Evolutionary conservation across 1,140 invertebrate genomes (phyloP), one percentile per base, ranked within the genome.

Genomic region (Hypothenemus hampei): DNA sequence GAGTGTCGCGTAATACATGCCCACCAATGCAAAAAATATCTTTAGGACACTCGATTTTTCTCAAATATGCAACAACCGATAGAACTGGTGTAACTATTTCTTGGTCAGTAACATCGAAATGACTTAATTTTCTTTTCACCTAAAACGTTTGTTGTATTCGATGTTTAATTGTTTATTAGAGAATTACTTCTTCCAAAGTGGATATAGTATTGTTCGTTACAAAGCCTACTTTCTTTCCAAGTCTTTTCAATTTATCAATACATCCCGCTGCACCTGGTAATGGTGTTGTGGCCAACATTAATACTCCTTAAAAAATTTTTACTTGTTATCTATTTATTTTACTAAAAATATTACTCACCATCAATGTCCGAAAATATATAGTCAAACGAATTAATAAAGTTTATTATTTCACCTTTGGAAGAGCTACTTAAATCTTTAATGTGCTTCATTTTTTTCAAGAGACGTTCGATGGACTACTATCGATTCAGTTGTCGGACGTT

Each of bases 311-410:
- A 41, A 26, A 26, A 40, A 2, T 21, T 20, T 13, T 36, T 20
- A 35, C 15, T 35, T 21, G 7, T n/a, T n/a, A n/a, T n/a, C n/a
- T 22, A 20, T 18, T 37, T 37, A n/a, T 11, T 16, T 37, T 37
- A 18, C 3, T 16, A 16, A 46, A 37, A 37, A 11, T 37, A 2
- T 23, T 5, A 40, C 45, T 57, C 44, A 57, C 54, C 54, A 24
- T 57, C 54, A 18, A 57, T 49, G 18, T 57, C 54, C 4, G 18
- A 49, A 20, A 57, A 57, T 7, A 57, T 39, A 45, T 40, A 50
- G 23, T 57, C 54, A 37, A 57, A 49, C 4, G 54, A 57, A 43
- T 57, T 57, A 3, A 57, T 26, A 26, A 57, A 57, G 5, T 20
- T 19, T 7, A 37, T 21, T 4, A 26, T 13, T 15, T 57, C 46